phyloP scores from a whole-genome alignment of 2,888 invertebrate species.

The Stenotaenia linearis region DNA sequence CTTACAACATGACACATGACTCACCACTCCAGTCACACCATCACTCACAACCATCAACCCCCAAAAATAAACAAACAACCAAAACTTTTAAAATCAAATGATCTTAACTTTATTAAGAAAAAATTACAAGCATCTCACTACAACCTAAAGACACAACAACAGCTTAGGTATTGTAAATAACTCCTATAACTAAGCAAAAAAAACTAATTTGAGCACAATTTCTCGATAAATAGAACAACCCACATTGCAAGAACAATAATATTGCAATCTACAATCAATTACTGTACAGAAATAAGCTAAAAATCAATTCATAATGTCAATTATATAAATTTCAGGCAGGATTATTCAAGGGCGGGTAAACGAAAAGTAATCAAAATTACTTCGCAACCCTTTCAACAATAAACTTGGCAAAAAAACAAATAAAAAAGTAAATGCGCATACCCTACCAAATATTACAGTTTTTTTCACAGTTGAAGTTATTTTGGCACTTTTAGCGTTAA shows the following conservation, averaged over 20 bases:
- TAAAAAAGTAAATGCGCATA: neutral
- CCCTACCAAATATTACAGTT: too few species aligned
- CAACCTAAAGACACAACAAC: too few species aligned
- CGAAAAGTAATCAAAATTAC: neutral
- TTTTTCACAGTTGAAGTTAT: too few species aligned
- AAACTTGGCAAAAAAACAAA: neutral
- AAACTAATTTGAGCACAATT: neutral
- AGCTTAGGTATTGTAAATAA: too few species aligned
- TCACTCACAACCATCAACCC: too few species aligned
- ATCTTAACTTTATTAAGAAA: neutral
- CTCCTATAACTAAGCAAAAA: too few species aligned
- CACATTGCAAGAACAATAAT: neutral
- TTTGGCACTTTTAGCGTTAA: too few species aligned
- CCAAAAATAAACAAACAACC: too few species aligned
- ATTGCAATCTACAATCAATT: neutral
- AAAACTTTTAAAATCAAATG: neutral
- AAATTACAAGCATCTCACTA: neutral
- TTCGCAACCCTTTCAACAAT: neutral
- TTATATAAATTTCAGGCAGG: neutral
- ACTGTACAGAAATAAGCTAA: neutral
- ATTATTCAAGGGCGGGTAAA: neutral
- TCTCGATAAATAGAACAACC: neutral
- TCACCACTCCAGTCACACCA: too few species aligned
- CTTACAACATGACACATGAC: too few species aligned
- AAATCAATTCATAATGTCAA: neutral